Evolutionary conservation across 2,797 vertebrate species (phyloP).

Genomic region (Adelosebastes latens): DNA sequence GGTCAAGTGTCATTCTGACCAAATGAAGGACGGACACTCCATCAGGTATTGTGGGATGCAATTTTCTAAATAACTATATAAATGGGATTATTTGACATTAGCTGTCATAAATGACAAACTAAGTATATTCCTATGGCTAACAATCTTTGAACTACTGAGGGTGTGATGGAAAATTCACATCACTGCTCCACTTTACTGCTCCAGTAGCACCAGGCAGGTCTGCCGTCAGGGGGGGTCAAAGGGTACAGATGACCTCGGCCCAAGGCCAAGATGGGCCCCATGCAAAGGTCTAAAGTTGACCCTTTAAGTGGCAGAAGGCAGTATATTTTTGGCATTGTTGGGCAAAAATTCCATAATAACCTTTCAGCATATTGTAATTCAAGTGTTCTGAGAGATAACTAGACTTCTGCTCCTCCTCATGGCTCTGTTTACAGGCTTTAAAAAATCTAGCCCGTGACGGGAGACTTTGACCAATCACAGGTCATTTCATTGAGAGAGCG

Average conservation of each 20-base stretch:
- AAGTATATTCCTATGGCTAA: neutral
- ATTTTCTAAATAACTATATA: too few species aligned
- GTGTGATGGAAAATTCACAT: neutral
- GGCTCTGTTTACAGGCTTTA: too few species aligned
- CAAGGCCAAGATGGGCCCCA: neutral
- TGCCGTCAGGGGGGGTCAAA: neutral
- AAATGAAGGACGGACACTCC: neutral
- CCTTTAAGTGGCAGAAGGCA: too few species aligned
- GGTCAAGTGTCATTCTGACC: neutral
- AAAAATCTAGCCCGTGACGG: too few species aligned
- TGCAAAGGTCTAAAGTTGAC: neutral
- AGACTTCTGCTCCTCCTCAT: too few species aligned
- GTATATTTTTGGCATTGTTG: too few species aligned
- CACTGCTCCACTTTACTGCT: neutral
- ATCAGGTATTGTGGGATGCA: too few species aligned
- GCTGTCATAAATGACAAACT: neutral
- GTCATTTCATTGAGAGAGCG: too few species aligned
- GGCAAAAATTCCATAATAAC: too few species aligned
- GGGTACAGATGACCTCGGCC: neutral
- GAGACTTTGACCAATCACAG: too few species aligned
- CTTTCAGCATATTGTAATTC: too few species aligned
- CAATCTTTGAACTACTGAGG: neutral
- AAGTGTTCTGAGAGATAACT: too few species aligned
- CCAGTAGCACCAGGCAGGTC: neutral
- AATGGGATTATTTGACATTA: neutral